These are phyloP conservation scores for Erpetoichthys calabaricus DNA, from an alignment of 2,797 vertebrate species.

Conservation along the genomic window DNA sequence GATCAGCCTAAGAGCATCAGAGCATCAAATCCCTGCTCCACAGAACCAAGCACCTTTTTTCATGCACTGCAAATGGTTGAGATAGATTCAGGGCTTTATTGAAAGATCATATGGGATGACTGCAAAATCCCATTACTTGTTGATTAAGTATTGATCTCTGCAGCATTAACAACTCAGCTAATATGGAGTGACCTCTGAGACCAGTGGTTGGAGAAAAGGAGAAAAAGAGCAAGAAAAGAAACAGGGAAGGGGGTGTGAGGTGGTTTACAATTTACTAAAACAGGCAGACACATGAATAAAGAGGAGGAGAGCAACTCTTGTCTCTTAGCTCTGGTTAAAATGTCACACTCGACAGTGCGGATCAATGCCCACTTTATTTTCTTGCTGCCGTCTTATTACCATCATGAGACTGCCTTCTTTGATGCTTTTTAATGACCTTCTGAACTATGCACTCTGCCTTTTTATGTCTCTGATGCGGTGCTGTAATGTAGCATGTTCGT, in stretches of 20 bases:
- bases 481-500: no score
- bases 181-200: slow-evolving; percentile 95
- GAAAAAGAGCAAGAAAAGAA: slow-evolving; percentile 18
- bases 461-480: no score
- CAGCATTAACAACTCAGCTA: slow-evolving; percentile 99
- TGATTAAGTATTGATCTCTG: slow-evolving; percentile 99
- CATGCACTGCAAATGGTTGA: slow-evolving; percentile 69
- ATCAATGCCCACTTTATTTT: slow-evolving; percentile 95
- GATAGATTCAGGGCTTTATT: slow-evolving; percentile 95
- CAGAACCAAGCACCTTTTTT: slow-evolving; percentile 53
- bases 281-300: slow-evolving; percentile 68
- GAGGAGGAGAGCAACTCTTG: slow-evolving; percentile 63
- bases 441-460: slow-evolving; percentile 60
- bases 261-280: slow-evolving; percentile 66
- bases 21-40: slow-evolving; percentile 78
- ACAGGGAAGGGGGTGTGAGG: slow-evolving; percentile 26
- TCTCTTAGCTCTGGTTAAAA: slow-evolving; percentile 87
- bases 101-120: slow-evolving; percentile 98
- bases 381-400: slow-evolving; percentile 73
- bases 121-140: slow-evolving; percentile 99
- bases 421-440: slow-evolving; percentile 71
- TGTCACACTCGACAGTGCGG: slow-evolving; percentile 85
- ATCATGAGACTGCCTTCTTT: slow-evolving; percentile 66
- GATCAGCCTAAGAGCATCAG: slow-evolving; percentile 89
- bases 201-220: slow-evolving; percentile 57